A percentile compares a stretch with the other conserved stretches of the same genome.
These are phyloP conservation scores for Pegoplata infirma DNA, from an alignment of 2,888 invertebrate species.

Conservation along the genomic window DNA sequence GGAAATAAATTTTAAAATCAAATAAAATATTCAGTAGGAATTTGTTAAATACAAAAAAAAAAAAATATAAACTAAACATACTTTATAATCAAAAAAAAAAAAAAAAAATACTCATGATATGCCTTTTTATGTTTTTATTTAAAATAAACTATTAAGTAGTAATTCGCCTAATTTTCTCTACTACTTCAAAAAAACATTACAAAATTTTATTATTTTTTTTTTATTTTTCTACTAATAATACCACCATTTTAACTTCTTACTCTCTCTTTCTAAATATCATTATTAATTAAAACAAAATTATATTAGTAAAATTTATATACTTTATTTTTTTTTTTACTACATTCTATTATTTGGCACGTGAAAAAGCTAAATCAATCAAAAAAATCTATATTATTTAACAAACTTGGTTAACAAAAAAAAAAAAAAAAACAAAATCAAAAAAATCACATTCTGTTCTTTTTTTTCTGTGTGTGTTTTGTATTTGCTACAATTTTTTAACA, in stretches of 20 bases:
- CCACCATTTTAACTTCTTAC: conserved; percentile 49
- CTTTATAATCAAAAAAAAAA: conserved; percentile 21
- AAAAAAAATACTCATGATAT: conserved; percentile 13
- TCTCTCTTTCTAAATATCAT: conserved; percentile 30
- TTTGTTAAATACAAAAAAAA: conserved; percentile 54
- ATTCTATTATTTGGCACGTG: conserved; percentile 73
- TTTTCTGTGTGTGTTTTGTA: conserved; percentile 70
- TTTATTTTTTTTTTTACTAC: conserved; percentile 64
- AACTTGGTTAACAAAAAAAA: conserved; percentile 49
- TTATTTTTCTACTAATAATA: conserved; percentile 32
- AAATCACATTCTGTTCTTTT: conserved; percentile 60
- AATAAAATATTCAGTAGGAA: conserved; percentile 59
- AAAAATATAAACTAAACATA: conserved; percentile 19
- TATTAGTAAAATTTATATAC: conserved; percentile 52
- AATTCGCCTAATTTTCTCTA: conserved; percentile 36
- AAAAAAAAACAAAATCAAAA: conserved; percentile 53
- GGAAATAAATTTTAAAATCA: neutral
- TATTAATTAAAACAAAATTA: conserved; percentile 59
- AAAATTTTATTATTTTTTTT: conserved; percentile 28
- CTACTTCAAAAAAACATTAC: conserved; percentile 21
- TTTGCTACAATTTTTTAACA: conserved; percentile 81
- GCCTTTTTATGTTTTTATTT: conserved; percentile 8
- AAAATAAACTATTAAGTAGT: conserved; percentile 40
- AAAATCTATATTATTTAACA: conserved; percentile 25
- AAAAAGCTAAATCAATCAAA: conserved; percentile 52